These are phyloP conservation scores for Lordiphosa fenestrarum DNA, from an alignment of 2,888 invertebrate genomes.

Conservation along the genomic window DNA sequence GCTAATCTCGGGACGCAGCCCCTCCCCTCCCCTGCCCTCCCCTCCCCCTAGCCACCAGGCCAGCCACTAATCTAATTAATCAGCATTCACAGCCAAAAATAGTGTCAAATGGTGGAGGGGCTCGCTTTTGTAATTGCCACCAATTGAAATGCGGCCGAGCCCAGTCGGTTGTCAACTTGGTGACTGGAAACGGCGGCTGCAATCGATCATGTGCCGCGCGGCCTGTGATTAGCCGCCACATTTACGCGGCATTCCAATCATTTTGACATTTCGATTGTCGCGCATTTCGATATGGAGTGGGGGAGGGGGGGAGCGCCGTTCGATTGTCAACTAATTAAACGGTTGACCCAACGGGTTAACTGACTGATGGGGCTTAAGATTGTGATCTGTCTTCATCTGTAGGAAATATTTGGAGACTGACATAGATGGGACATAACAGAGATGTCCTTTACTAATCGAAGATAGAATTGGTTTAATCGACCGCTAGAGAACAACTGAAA, in stretches of 20 bases:
- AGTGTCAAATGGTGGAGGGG: conserved; percentile 54
- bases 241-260: conserved; percentile 60
- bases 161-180: conserved; percentile 21
- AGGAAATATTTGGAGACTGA: not conserved
- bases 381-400: not conserved
- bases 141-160: conserved; percentile 29
- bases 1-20: conserved; percentile 47
- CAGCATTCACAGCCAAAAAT: conserved; percentile 52
- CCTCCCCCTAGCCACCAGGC: not conserved
- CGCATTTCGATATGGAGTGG: not conserved
- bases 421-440: too few species aligned
- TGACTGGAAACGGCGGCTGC: conserved; percentile 36
- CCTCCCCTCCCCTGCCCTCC: too few species aligned
- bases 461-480: too few species aligned
- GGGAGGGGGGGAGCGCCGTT: conserved; percentile 1
- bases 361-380: conserved; percentile 17
- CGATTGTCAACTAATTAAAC: conserved; percentile 61
- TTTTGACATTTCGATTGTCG: conserved; percentile 50
- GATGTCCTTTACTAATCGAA: too few species aligned
- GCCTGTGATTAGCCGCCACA: conserved; percentile 60
- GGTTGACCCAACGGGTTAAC: conserved; percentile 57
- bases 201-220: conserved; percentile 55
- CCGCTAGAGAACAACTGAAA: too few species aligned
- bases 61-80: conserved; percentile 63
- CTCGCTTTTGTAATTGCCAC: conserved; percentile 35